Evolutionary conservation across 2,888 invertebrate species (phyloP), one percentile per base, ranked within the genome.

Genomic region (Acleris cristana): DNA sequence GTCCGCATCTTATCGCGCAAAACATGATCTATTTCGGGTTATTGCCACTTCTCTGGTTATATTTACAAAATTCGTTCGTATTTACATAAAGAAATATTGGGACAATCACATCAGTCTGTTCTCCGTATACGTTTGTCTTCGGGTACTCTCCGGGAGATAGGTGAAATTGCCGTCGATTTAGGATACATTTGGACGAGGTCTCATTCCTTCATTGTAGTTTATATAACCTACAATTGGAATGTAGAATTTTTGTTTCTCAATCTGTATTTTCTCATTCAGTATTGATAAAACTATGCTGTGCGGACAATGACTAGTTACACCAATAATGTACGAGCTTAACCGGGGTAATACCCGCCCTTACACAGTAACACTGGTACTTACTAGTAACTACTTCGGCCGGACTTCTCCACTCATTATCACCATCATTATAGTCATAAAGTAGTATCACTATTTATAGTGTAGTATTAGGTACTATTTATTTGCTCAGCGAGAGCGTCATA

Each of bases 41-140:
- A 67, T 67, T 67, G 67, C 62, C 67, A 57, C 62, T 66, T 63
- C 67, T 63, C 67, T 62, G 67, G 63, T 63, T 66, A 63, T 67
- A 67, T 67, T 67, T 67, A 67, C 62, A 58, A 62, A 67, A 67
- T 63, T 63, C 67, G 23, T 67, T 63, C 62, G 62, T 60, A 66
- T 67, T 67, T 67, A 63, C 67, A 67, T 67, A 67, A 67, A 63
- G 62, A 58, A 67, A 67, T 67, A 62, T 58, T 26, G 53, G 54
- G 57, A 66, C 66, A 67, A 63, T 67, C 63, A 63, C 67, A 67
- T 63, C 67, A 62, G 67, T 67, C 63, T 62, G 66, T 26, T 64
- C 55, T 49, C 51, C 19, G 61, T 56, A 58, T 58, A 40, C 67
- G 48, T 63, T 63, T 26, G 67, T 62, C 62, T 62, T 49, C 51